Percentiles rank a stretch among this genome's conserved stretches.
These are phyloP conservation scores for Hemicentrotus pulcherrimus DNA, from an alignment of 35 echinoderm and acorn worm genomes.

Conservation along the genomic window DNA sequence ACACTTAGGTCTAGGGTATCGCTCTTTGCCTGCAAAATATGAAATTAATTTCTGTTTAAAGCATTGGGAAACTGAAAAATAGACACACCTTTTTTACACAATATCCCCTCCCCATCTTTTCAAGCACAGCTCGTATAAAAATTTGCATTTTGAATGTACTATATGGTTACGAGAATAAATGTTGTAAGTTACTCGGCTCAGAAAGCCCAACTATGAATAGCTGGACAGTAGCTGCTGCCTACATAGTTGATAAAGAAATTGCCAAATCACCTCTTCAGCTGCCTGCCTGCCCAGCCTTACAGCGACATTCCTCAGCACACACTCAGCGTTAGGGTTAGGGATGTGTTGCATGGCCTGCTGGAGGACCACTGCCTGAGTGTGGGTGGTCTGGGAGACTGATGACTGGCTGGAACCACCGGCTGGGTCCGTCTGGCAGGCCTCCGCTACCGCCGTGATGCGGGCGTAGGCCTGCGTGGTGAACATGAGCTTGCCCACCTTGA, in stretches of 20 bases:
- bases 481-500: conserved; percentile 98
- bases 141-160: no score
- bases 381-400: conserved; percentile 68
- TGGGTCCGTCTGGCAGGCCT: conserved; percentile 88
- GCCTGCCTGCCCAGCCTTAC: conserved; percentile 88
- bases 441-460: conserved; percentile 88
- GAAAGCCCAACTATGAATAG: no score
- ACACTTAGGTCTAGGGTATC: conserved; percentile 90
- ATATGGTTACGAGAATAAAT: no score
- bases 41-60: no score
- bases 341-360: conserved; percentile 98
- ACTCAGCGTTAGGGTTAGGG: conserved; percentile 91
- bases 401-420: conserved; percentile 59
- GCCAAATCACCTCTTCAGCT: conserved; percentile 77
- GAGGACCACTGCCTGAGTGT: conserved; percentile 92
- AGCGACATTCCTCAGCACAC: conserved; percentile 92
- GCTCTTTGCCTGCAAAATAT: no score
- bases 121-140: no score
- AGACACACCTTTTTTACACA: no score
- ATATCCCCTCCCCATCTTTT: no score
- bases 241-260: no score
- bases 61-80: no score
- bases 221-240: no score
- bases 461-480: conserved; percentile 95
- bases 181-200: no score